phyloP scores from a whole-genome alignment of 2,113 vertebrate genomes.

The Noturus placidus region DNA sequence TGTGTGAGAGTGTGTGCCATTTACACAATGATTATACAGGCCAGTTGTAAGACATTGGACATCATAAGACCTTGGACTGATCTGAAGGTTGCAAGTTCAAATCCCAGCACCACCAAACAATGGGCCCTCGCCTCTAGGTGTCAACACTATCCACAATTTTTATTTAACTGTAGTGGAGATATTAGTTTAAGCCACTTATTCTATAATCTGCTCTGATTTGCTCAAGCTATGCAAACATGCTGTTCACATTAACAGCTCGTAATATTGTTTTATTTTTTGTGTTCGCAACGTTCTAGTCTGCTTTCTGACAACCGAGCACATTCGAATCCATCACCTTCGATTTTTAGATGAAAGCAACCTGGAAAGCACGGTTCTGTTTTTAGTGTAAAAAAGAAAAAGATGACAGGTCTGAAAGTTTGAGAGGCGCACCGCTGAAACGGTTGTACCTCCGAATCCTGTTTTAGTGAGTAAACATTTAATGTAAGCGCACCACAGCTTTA shows the following conservation, averaged over 20 bases:
- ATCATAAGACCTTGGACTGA: no score
- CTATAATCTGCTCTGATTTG: not conserved
- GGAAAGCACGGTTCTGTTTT: conserved; percentile 40
- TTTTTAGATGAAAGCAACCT: conserved; percentile 46
- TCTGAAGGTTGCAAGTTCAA: no score
- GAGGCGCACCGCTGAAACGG: conserved; percentile 20
- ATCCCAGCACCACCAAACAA: no score
- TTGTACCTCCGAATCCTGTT: conserved; percentile 64
- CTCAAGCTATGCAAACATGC: conserved; percentile 13
- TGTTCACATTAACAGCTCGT: conserved; percentile 18
- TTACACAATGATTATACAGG: no score
- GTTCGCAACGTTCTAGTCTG: not conserved
- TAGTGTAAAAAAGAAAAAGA: conserved; percentile 22
- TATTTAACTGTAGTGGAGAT: not conserved
- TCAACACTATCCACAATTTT: not conserved
- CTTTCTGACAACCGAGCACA: not conserved
- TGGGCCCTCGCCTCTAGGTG: not conserved
- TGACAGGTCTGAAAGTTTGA: conserved; percentile 44
- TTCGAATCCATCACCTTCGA: conserved; percentile 8
- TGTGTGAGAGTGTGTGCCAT: no score
- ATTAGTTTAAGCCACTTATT: not conserved
- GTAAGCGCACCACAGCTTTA: conserved; percentile 74
- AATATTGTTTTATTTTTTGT: not conserved
- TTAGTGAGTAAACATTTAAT: conserved; percentile 76
- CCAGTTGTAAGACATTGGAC: no score